Conservation (phyloP, 2,888 invertebrate species). For the Harpalus rubripes region DNA sequence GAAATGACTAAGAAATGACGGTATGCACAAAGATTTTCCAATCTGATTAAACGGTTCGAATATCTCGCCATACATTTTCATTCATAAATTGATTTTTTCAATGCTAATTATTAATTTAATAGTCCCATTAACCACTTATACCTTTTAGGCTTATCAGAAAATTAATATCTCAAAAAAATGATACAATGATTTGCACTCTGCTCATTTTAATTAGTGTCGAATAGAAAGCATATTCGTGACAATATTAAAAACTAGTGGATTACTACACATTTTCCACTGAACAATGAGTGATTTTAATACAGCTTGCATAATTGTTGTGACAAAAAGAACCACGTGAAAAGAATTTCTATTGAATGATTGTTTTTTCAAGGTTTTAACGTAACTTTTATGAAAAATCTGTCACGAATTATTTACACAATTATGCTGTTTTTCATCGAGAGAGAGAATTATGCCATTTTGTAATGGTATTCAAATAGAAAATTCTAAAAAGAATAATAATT, state of each 20-base stretch:
- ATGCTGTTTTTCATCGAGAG: not conserved
- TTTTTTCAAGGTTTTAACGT: conserved; percentile 37
- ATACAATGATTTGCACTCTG: not conserved
- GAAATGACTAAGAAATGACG: conserved; percentile 43
- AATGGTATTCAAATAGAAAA: too few species aligned
- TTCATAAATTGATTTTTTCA: not conserved
- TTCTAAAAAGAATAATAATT: not conserved
- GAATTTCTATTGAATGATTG: conserved; percentile 31
- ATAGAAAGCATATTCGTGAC: conserved; percentile 33
- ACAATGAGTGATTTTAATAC: conserved; percentile 39
- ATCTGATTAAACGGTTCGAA: not conserved
- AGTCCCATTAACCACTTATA: not conserved
- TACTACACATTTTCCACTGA: conserved; percentile 20
- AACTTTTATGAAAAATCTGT: conserved; percentile 20
- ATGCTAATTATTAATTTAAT: not conserved
- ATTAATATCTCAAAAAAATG: not conserved
- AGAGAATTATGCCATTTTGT: too few species aligned
- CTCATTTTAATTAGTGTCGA: conserved; percentile 21
- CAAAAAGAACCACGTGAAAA: conserved; percentile 30
- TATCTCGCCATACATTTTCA: too few species aligned
- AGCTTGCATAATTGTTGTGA: conserved; percentile 12
- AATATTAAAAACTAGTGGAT: conserved; percentile 21
- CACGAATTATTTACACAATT: conserved; percentile 1
- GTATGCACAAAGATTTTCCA: not conserved
- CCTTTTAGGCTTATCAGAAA: conserved; percentile 2